Conservation (phyloP, 2,113 vertebrate species). For the Clarias macrocephalus region DNA sequence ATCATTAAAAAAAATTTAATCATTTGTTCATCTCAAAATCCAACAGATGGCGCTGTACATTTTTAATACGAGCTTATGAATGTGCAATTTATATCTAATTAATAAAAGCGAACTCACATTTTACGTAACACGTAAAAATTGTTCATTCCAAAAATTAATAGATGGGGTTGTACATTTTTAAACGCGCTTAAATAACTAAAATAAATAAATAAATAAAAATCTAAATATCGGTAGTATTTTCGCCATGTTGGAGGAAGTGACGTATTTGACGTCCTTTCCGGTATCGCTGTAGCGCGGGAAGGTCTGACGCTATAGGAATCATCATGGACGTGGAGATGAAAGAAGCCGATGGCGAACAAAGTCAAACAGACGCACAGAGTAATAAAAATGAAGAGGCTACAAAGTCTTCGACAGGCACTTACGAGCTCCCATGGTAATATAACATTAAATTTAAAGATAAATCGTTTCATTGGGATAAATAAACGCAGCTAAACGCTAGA, state of each 20-base stretch:
- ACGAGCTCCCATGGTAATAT: conserved; percentile 69
- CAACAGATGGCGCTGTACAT: no score
- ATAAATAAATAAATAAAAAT: neutral
- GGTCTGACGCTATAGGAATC: neutral
- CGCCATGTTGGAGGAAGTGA: conserved; percentile 9
- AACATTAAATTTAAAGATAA: neutral
- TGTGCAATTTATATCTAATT: no score
- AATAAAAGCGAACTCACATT: no score
- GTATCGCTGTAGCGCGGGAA: conserved; percentile 45
- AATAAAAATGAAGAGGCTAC: conserved; percentile 48
- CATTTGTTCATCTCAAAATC: no score
- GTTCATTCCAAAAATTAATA: no score
- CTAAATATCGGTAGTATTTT: neutral
- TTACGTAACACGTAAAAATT: no score
- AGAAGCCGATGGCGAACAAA: conserved; percentile 45
- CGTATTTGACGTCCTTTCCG: neutral
- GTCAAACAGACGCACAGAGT: conserved; percentile 16
- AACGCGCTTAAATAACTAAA: no score
- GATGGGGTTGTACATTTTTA: no score
- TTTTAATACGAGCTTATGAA: no score
- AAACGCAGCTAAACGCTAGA: neutral
- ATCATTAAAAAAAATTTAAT: no score
- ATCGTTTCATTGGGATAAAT: neutral
- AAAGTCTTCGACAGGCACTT: conserved; percentile 46
- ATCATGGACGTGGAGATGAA: conserved; percentile 62